Evolutionary conservation across 2,888 invertebrate species (phyloP).

Genomic region (Lomographa bimaculata): DNA sequence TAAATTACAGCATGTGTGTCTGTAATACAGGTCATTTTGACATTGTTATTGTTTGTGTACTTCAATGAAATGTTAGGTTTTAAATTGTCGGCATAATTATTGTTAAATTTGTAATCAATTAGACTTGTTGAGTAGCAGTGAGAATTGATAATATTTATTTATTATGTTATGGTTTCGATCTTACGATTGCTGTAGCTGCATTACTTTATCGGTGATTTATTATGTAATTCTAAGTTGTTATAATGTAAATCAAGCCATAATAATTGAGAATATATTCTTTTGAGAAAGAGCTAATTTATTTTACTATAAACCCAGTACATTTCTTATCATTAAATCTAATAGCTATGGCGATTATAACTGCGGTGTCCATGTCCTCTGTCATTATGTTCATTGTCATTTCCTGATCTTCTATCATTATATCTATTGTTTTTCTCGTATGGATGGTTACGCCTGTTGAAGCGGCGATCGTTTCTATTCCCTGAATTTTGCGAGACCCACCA

Average conservation of each 20-base stretch:
- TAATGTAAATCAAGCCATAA: slow-evolving; percentile 83
- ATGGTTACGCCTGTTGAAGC: slow-evolving; percentile 45
- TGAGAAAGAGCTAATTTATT: slow-evolving; percentile 57
- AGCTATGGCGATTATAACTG: slow-evolving; percentile 36
- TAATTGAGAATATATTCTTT: slow-evolving; percentile 83
- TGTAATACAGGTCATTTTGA: slow-evolving; percentile 44
- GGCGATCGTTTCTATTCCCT: slow-evolving; percentile 56
- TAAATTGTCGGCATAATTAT: slow-evolving; percentile 77
- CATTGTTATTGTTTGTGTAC: slow-evolving; percentile 63
- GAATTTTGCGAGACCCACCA: slow-evolving; percentile 70
- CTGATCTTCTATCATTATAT: slow-evolving; percentile 38
- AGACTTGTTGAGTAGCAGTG: slow-evolving; percentile 80
- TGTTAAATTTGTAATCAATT: slow-evolving; percentile 76
- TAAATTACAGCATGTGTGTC: slow-evolving; percentile 22
- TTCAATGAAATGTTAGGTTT: slow-evolving; percentile 58
- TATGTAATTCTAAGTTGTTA: slow-evolving; percentile 82
- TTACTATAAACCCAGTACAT: slow-evolving; percentile 26
- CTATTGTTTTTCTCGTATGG: slow-evolving; percentile 46
- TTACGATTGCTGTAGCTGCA: slow-evolving; percentile 75
- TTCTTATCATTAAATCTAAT: slow-evolving; percentile 40
- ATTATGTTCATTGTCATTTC: slow-evolving; percentile 34
- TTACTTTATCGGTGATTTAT: slow-evolving; percentile 80
- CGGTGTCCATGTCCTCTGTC: slow-evolving; percentile 36
- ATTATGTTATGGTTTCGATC: slow-evolving; percentile 72
- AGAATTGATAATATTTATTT: slow-evolving; percentile 76